These are phyloP conservation scores for Kradibia gibbosae DNA, from an alignment of 1,140 invertebrate genomes.

Conservation along the genomic window DNA sequence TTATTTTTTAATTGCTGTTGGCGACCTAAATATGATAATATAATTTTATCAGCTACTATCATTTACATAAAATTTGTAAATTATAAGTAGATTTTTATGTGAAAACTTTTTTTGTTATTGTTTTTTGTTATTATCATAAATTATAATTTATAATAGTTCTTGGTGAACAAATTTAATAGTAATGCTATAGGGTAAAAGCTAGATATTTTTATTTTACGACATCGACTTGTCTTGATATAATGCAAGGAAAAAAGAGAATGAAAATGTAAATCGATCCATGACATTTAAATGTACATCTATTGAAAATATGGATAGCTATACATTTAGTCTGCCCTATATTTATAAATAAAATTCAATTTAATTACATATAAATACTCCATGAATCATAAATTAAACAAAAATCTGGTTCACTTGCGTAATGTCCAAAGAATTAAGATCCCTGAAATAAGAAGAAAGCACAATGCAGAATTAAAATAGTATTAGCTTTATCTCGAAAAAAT, in stretches of 20 bases:
- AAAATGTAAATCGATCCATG: background rate
- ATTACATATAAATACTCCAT: background rate
- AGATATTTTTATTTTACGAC: constrained; percentile 19
- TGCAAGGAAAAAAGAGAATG: constrained; percentile 29
- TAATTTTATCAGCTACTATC: background rate
- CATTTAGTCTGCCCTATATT: background rate
- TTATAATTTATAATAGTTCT: background rate
- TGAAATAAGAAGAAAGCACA: background rate
- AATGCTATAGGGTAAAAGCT: background rate
- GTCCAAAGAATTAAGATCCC: background rate
- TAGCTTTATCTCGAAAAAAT: background rate
- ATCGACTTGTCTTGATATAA: background rate
- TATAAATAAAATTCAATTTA: constrained; percentile 2
- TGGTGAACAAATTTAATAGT: background rate
- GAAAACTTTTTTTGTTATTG: background rate
- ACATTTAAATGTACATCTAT: constrained; percentile 12
- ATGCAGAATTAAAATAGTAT: constrained; percentile 9
- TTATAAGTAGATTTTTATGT: too few relatives aligned
- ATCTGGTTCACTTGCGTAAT: constrained; percentile 29
- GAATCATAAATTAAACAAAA: constrained; percentile 14
- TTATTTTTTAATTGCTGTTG: background rate
- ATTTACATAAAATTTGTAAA: background rate
- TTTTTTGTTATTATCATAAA: background rate
- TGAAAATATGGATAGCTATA: background rate
- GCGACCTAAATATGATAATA: background rate